Conservation (phyloP, 2,113 vertebrate genomes). For the Hippocampus mohnikei region DNA sequence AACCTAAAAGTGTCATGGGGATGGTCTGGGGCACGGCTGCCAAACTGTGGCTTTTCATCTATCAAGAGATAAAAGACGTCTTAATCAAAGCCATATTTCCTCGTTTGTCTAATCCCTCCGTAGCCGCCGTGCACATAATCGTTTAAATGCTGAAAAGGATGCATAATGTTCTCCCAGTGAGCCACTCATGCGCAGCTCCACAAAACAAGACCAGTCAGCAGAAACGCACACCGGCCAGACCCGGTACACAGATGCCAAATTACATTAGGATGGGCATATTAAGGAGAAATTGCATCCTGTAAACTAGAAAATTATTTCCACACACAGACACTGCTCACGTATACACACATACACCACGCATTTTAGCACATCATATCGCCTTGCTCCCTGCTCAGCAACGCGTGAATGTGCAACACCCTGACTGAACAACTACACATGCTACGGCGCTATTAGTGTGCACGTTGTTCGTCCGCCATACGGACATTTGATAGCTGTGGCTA, state of each 20-base stretch:
- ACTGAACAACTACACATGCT: slow-evolving; percentile 54
- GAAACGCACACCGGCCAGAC: slow-evolving; percentile 72
- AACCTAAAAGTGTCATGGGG: slow-evolving; percentile 29
- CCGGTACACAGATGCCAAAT: slow-evolving; percentile 78
- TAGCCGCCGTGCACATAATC: slow-evolving; percentile 61
- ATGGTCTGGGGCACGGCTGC: slow-evolving; percentile 64
- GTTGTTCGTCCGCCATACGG: slow-evolving; percentile 84
- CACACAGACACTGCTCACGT: slow-evolving; percentile 49
- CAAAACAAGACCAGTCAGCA: slow-evolving; percentile 79
- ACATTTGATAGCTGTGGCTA: slow-evolving; percentile 79
- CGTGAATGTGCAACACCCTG: slow-evolving; percentile 41
- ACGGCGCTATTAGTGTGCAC: slow-evolving; percentile 79
- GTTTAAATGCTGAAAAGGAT: slow-evolving; percentile 70
- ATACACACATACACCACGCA: slow-evolving; percentile 42
- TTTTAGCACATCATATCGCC: slow-evolving; percentile 49
- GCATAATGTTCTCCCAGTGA: slow-evolving; percentile 64
- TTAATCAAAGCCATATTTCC: slow-evolving; percentile 76
- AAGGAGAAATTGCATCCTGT: slow-evolving; percentile 90
- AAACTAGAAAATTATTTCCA: slow-evolving; percentile 84
- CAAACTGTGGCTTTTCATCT: slow-evolving; percentile 78
- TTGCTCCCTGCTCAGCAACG: slow-evolving; percentile 41
- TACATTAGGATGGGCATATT: slow-evolving; percentile 90
- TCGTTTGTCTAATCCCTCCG: slow-evolving; percentile 65
- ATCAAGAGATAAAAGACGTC: slow-evolving; percentile 79
- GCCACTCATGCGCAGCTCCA: slow-evolving; percentile 68